Conservation (phyloP, 1,140 invertebrate species). For the Aricia agestis region DNA sequence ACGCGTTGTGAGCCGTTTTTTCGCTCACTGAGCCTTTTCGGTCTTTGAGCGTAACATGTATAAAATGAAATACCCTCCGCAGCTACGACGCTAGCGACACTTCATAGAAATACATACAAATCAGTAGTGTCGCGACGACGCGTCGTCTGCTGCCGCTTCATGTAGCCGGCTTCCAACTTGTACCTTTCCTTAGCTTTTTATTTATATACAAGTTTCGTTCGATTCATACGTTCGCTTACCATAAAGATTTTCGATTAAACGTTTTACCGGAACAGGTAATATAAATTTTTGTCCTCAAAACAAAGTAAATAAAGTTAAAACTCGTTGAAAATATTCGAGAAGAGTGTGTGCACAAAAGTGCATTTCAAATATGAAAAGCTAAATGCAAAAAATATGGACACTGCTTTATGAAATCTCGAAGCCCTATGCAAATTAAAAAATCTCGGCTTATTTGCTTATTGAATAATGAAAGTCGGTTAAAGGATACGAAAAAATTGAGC, state of each 20-base stretch:
- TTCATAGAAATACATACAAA: too few species aligned
- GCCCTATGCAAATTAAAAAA: slow-evolving; percentile 33
- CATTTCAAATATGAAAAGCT: slow-evolving; percentile 21
- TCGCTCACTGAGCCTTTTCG: too few species aligned
- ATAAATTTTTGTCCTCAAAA: background rate
- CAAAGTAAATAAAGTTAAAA: slow-evolving; percentile 5
- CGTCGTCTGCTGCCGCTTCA: too few species aligned
- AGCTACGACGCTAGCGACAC: too few species aligned
- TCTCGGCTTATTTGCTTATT: slow-evolving; percentile 45
- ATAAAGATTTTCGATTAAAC: background rate
- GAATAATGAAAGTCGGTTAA: slow-evolving; percentile 49
- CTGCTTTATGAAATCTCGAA: slow-evolving; percentile 40
- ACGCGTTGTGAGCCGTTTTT: too few species aligned
- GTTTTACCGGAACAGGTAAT: background rate
- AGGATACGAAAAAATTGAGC: slow-evolving; percentile 52
- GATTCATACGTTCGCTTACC: background rate
- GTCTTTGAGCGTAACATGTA: too few species aligned
- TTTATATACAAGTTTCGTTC: too few species aligned
- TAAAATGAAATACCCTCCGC: too few species aligned
- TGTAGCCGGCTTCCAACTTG: too few species aligned
- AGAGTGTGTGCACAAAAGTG: slow-evolving; percentile 5
- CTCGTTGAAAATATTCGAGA: slow-evolving; percentile 12
- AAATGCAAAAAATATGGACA: slow-evolving; percentile 27
- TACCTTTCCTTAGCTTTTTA: too few species aligned
- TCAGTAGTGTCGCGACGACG: too few species aligned